Base-by-base conservation (phyloP, 2,888 invertebrate genomes). In the Philonicus albiceps region DNA sequence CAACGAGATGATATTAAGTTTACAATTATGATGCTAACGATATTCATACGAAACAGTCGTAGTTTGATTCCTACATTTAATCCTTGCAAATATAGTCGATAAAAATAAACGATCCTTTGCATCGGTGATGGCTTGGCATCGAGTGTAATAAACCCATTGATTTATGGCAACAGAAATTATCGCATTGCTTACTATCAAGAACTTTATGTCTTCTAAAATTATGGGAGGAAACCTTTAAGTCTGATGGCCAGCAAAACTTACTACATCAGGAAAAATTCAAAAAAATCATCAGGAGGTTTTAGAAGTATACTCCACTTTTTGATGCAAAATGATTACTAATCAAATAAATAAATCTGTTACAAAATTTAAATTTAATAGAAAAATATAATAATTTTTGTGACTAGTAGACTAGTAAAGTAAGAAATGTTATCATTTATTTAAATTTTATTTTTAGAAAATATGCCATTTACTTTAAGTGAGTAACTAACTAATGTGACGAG, bases 111-210 rank as follows among this genome's bases (percentile, higher is more conserved):
- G 93, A 30, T 94, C 93, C 5, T 94, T 94, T 86, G 96, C 97
- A 0, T 97, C 97, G 0, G 95, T 97, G 84, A 93, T 97, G 88
- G 97, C 97, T 0, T 98, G 98, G 96, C 97, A 0, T 97, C 97
- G 0, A 96, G 97, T 87, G 97, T 97, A 83, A 94, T 97, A 89
- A 98, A 98, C 92, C 98, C 98, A 0, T 94, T 98, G 88, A 97
- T 98, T 88, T 98, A 98, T 92, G 97, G 97, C 89, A 98, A 97
- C 91, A 94, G 96, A 88, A 96, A 97, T 90, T 98, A 98, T 90
- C 93, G 92, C 88, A 90, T 91, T 85, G 92, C 92, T 37, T 92
- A 92, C 87, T 91, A 90, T 81, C 92, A 92, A 89, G 89, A n/a
- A n/a, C 92, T 81, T 91, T 92, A 86, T 89, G 92, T 27, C 86